phyloP scores from a whole-genome alignment of 2,113 vertebrate genomes.

The Agapornis roseicollis region DNA sequence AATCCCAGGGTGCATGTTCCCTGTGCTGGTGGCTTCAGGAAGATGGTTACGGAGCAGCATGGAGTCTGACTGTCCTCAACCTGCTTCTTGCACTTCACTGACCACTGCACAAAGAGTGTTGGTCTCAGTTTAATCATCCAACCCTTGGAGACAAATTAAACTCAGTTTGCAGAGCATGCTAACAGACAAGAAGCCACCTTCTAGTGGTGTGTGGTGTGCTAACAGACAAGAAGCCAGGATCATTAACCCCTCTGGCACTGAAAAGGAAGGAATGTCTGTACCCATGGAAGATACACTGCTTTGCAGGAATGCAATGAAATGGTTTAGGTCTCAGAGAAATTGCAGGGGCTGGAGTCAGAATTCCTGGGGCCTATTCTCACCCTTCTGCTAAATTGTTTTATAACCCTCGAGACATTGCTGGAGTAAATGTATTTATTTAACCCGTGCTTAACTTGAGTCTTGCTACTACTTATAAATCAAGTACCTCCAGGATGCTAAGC shows the following conservation, averaged over 20 bases:
- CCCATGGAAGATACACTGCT: neutral
- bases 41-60: rapidly evolving
- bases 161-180: neutral
- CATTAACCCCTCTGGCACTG: neutral
- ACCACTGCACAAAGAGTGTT: neutral
- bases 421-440: constrained; percentile 13
- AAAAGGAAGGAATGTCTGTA: neutral
- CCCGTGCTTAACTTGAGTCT: neutral
- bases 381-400: neutral
- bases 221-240: neutral
- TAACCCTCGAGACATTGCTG: neutral
- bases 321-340: neutral
- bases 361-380: neutral
- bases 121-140: neutral
- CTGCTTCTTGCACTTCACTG: neutral
- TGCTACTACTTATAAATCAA: neutral
- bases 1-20: rapidly evolving
- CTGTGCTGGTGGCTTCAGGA: neutral
- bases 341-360: neutral
- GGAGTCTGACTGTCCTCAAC: neutral
- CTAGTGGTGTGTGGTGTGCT: too few species aligned
- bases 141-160: neutral
- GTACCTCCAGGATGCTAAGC: neutral
- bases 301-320: neutral
- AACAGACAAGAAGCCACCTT: too few species aligned